phyloP scores from a whole-genome alignment of 2,113 vertebrate genomes.

The Lasiurus borealis region DNA sequence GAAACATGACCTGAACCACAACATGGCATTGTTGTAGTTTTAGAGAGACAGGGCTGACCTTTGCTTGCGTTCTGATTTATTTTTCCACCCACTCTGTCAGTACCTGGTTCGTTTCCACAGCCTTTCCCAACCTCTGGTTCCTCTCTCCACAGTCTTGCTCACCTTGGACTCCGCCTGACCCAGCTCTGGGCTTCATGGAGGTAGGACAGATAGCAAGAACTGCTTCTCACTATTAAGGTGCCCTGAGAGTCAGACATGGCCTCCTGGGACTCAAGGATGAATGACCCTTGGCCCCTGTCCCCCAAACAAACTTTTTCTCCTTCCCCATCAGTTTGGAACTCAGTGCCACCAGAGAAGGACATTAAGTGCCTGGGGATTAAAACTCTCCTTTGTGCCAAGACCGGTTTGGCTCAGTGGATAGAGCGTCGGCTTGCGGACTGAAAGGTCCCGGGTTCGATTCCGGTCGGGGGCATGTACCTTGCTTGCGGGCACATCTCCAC shows the following conservation, averaged over 20 bases:
- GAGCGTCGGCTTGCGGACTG: too few relatives aligned
- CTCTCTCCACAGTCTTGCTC: neutral
- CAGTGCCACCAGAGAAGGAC: neutral
- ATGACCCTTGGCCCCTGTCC: neutral
- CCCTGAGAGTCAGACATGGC: neutral
- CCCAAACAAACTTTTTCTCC: neutral
- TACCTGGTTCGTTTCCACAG: neutral
- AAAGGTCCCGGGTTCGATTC: too few relatives aligned
- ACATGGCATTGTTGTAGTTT: neutral
- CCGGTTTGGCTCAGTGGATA: too few relatives aligned
- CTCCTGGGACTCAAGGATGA: neutral
- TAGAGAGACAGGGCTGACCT: neutral
- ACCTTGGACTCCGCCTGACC: neutral
- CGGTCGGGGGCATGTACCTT: too few relatives aligned
- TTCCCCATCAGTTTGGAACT: neutral
- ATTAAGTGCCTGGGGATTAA: neutral
- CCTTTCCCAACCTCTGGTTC: neutral
- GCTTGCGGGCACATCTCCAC: too few relatives aligned
- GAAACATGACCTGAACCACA: neutral
- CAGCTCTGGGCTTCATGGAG: neutral
- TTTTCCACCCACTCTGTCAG: neutral
- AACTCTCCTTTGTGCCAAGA: too few relatives aligned
- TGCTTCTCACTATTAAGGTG: neutral
- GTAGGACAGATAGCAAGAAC: neutral
- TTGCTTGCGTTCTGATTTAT: slow-evolving; percentile 1